Evolutionary conservation across 2,888 invertebrate species (phyloP).

Genomic region (Eupithecia centaureata): DNA sequence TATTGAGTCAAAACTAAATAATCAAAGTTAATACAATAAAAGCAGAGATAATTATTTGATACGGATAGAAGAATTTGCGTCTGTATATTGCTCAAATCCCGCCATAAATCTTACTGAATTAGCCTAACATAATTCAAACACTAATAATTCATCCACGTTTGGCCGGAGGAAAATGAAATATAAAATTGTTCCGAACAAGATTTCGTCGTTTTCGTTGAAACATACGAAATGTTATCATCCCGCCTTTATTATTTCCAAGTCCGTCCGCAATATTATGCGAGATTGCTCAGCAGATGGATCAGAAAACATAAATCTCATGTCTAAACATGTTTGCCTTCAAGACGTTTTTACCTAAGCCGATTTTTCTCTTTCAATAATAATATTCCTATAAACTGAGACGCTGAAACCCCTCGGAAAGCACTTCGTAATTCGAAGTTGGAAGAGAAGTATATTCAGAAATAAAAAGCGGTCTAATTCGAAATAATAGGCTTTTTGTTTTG

Average conservation of each 20-base stretch:
- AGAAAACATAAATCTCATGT: conserved; percentile 79
- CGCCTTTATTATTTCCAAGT: conserved; percentile 78
- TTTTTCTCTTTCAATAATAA: conserved; percentile 30
- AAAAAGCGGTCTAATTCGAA: conserved; percentile 46
- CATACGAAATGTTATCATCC: conserved; percentile 73
- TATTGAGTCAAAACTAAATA: background rate
- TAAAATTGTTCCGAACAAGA: conserved; percentile 72
- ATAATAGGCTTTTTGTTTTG: conserved; percentile 67
- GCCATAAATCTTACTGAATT: conserved; percentile 52
- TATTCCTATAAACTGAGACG: conserved; percentile 15
- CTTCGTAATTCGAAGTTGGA: conserved; percentile 43
- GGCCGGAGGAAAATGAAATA: conserved; percentile 72
- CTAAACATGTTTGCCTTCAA: conserved; percentile 76
- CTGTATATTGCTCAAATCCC: conserved; percentile 39
- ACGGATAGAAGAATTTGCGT: background rate
- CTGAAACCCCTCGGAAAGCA: conserved; percentile 18
- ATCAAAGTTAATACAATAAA: too few species aligned
- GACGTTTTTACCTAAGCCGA: conserved; percentile 43
- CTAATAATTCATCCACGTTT: conserved; percentile 64
- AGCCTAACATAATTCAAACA: conserved; percentile 57
- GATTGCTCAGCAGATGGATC: conserved; percentile 76
- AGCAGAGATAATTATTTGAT: too few species aligned
- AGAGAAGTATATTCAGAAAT: conserved; percentile 40
- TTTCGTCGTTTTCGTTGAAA: conserved; percentile 65
- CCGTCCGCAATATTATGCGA: conserved; percentile 79